phyloP scores from a whole-genome alignment of 2,113 vertebrate species.

The Hemicordylus capensis region DNA sequence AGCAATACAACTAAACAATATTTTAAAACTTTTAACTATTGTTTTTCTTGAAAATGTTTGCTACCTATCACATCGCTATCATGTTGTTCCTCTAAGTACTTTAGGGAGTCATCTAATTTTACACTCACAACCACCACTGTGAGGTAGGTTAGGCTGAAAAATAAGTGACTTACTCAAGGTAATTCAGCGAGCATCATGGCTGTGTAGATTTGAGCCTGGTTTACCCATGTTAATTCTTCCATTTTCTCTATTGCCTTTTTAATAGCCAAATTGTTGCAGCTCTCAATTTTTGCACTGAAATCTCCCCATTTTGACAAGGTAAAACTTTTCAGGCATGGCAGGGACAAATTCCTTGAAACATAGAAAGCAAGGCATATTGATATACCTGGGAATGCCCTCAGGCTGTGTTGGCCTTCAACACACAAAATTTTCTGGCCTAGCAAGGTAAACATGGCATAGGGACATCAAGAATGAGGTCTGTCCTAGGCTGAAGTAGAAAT shows the following conservation, averaged over 20 bases:
- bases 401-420: no score
- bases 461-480: no score
- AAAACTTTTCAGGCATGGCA: no score
- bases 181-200: not conserved
- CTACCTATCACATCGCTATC: not conserved
- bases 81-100: not conserved
- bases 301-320: no score
- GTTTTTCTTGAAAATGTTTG: constrained; percentile 24
- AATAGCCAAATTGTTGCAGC: not conserved
- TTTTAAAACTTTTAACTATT: constrained; percentile 29
- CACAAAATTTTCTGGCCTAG: no score
- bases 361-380: no score
- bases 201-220: not conserved
- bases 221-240: not conserved
- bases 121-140: not conserved
- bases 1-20: constrained; percentile 17
- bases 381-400: no score
- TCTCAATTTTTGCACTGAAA: not conserved
- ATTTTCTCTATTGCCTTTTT: not conserved
- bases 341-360: no score
- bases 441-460: no score
- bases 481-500: no score
- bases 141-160: not conserved
- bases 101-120: not conserved
- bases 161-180: not conserved